These are phyloP conservation scores for Colius striatus DNA, from an alignment of 2,113 vertebrate species.

Conservation along the genomic window DNA sequence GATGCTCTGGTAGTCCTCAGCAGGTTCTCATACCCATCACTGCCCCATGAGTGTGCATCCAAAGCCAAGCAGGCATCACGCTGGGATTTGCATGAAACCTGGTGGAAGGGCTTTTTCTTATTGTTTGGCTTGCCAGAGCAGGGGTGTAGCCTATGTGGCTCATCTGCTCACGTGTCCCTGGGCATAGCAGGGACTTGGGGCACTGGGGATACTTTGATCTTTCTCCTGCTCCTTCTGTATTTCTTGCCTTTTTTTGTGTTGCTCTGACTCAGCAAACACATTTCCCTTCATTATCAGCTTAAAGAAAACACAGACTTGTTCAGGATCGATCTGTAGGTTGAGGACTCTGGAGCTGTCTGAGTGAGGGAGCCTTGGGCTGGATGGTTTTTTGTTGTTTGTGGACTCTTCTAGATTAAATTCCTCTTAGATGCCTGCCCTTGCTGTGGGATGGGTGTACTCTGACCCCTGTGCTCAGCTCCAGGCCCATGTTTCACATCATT, in stretches of 20 bases:
- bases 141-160: background rate
- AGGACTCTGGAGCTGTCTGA: background rate
- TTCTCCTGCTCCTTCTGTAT: background rate
- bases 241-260: background rate
- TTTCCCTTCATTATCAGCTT: background rate
- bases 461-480: background rate
- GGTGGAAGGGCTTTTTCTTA: background rate
- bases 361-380: background rate
- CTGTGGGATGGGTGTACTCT: background rate
- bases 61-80: background rate
- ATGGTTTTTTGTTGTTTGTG: background rate
- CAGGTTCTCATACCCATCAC: background rate
- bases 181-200: background rate
- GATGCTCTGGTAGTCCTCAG: background rate
- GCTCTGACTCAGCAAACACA: background rate
- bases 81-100: background rate
- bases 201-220: background rate
- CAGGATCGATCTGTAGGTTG: background rate
- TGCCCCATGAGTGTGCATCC: accelerated
- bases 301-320: background rate
- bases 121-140: background rate
- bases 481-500: background rate
- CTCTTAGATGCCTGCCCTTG: background rate
- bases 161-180: background rate
- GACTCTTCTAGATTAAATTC: background rate